Percentiles rank a stretch among this genome's conserved stretches.
These are phyloP conservation scores for Litocranius walleri DNA, from an alignment of 2,113 vertebrate genomes.

Conservation along the genomic window DNA sequence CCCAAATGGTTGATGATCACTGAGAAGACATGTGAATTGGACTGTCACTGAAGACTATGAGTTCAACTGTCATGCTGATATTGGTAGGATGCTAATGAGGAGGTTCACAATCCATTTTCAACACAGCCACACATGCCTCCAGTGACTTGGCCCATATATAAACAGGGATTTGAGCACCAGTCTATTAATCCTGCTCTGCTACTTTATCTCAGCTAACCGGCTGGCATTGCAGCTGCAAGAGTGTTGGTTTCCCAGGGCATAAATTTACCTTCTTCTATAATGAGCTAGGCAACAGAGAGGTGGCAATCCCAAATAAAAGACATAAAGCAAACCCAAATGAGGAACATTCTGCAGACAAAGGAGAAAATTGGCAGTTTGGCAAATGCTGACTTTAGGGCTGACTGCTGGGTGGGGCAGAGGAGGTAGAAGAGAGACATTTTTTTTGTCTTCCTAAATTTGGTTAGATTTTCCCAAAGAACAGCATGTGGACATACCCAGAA, in stretches of 20 bases:
- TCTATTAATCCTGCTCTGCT: neutral
- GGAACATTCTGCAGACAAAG: constrained; percentile 30
- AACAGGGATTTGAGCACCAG: neutral
- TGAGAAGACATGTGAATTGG: constrained; percentile 8
- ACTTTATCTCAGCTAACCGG: neutral
- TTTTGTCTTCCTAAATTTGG: neutral
- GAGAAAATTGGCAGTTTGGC: neutral
- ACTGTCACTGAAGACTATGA: constrained; percentile 1
- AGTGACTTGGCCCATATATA: neutral
- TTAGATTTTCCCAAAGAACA: neutral
- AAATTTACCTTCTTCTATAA: neutral
- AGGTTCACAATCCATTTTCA: constrained; percentile 28
- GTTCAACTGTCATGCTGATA: neutral
- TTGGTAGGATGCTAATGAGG: constrained; percentile 10
- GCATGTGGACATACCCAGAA: neutral
- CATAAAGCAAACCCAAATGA: constrained; percentile 4
- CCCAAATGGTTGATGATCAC: neutral
- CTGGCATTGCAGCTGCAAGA: constrained; percentile 29
- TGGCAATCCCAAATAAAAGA: neutral
- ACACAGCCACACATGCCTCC: neutral
- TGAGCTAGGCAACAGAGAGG: constrained; percentile 23
- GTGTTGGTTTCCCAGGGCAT: constrained; percentile 51
- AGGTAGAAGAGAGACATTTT: neutral
- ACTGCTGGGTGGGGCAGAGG: neutral
- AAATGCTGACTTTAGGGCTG: neutral